These are phyloP conservation scores for Furnarius figulus DNA, from an alignment of 2,113 vertebrate genomes.

Conservation along the genomic window DNA sequence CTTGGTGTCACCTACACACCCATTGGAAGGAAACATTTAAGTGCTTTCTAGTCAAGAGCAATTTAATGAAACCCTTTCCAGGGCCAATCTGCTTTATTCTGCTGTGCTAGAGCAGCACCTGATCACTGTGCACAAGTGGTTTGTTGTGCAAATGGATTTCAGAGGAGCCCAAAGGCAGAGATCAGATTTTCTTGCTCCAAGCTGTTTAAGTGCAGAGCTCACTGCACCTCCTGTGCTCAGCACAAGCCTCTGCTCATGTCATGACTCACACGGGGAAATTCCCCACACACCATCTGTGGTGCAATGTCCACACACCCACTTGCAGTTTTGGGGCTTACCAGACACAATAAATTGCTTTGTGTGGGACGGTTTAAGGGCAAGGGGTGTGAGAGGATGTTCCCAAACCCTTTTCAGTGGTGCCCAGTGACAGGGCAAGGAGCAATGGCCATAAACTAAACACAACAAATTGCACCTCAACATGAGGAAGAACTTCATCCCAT, in stretches of 20 bases:
- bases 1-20: slow-evolving; percentile 48
- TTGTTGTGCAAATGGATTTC: background rate
- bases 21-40: background rate
- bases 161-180: background rate
- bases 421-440: background rate
- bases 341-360: background rate
- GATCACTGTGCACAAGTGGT: background rate
- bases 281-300: background rate
- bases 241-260: background rate
- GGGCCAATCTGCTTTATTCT: background rate
- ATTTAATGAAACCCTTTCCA: background rate
- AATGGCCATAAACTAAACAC: background rate
- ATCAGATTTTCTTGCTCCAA: background rate
- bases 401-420: background rate
- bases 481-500: background rate
- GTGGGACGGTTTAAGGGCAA: background rate
- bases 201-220: background rate
- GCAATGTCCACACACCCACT: background rate
- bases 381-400: background rate
- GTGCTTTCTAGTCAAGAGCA: background rate
- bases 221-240: background rate
- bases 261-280: background rate
- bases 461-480: background rate
- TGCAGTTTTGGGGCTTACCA: background rate
- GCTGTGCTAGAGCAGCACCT: background rate